phyloP scores from a whole-genome alignment of 1,140 invertebrate species.

The Polyergus mexicanus region DNA sequence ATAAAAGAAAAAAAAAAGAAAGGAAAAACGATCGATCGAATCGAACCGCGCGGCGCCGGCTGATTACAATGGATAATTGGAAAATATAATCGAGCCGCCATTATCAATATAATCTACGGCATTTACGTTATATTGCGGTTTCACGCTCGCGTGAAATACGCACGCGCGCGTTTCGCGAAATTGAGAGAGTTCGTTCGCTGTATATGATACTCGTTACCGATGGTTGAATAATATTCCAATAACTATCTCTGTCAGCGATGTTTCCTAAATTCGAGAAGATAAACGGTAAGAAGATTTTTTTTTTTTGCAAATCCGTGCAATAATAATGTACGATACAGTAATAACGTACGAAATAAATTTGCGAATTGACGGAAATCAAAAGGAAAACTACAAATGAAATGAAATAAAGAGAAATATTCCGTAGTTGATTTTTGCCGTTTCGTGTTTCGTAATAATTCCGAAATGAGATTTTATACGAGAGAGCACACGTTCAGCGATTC shows the following conservation, averaged over 20 bases:
- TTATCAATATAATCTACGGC: conserved; percentile 34
- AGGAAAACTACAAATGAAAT: not conserved
- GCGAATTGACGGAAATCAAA: conserved; percentile 14
- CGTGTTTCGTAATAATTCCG: conserved; percentile 22
- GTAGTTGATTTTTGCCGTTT: conserved; percentile 52
- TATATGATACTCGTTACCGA: not conserved
- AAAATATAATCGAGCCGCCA: conserved; percentile 53
- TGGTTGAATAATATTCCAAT: conserved; percentile 6
- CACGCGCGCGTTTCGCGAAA: not conserved
- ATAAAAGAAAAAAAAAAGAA: too few relatives aligned
- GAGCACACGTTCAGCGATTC: conserved; percentile 52
- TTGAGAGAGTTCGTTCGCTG: not conserved
- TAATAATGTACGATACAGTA: not conserved
- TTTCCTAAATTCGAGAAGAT: not conserved
- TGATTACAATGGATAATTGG: conserved; percentile 61
- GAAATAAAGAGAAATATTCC: conserved; percentile 32
- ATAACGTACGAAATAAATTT: conserved; percentile 16
- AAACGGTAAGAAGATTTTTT: not conserved
- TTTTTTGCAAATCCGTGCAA: not conserved
- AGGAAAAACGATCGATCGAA: not conserved
- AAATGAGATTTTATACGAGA: conserved; percentile 52
- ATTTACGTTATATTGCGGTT: conserved; percentile 54
- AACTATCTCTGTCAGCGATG: not conserved
- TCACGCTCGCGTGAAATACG: conserved; percentile 28
- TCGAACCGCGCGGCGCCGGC: conserved; percentile 15